Evolutionary conservation across 1,140 invertebrate genomes (phyloP).

Genomic region (Globodera rostochiensis): DNA sequence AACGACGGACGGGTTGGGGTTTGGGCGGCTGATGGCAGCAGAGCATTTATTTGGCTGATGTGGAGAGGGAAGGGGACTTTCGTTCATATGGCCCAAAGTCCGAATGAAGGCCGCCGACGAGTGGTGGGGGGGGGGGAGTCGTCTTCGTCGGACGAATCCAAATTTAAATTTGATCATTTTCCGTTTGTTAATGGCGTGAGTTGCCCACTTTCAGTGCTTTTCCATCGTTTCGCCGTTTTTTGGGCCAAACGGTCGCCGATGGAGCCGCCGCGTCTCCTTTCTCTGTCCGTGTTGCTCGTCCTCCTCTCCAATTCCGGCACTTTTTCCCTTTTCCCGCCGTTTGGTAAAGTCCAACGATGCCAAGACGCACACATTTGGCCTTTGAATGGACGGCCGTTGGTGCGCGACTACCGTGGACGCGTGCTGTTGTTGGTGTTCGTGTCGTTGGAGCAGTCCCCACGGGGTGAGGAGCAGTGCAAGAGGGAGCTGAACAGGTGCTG

Average conservation of each 20-base stretch:
- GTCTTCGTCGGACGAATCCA: no score
- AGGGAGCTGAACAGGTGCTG: neutral
- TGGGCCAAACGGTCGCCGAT: no score
- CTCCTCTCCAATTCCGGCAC: neutral
- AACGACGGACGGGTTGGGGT: neutral
- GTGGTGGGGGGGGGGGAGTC: neutral
- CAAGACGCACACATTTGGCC: conserved; percentile 24
- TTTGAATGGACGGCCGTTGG: conserved; percentile 25
- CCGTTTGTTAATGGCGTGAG: no score
- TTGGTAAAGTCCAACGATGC: neutral
- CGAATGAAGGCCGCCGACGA: neutral
- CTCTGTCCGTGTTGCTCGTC: neutral
- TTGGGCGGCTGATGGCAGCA: no score
- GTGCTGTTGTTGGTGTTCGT: conserved; percentile 24
- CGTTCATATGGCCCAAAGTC: no score
- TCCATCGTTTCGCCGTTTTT: no score
- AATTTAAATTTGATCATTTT: no score
- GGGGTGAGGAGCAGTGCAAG: neutral
- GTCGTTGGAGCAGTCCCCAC: neutral
- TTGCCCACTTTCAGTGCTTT: no score
- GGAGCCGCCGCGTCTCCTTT: neutral
- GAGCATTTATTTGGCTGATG: neutral
- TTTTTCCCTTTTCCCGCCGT: neutral
- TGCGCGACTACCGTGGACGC: conserved; percentile 31
- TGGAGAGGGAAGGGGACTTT: neutral